phyloP scores from a whole-genome alignment of 2,888 invertebrate species.

The Cheilosia scutellata region DNA sequence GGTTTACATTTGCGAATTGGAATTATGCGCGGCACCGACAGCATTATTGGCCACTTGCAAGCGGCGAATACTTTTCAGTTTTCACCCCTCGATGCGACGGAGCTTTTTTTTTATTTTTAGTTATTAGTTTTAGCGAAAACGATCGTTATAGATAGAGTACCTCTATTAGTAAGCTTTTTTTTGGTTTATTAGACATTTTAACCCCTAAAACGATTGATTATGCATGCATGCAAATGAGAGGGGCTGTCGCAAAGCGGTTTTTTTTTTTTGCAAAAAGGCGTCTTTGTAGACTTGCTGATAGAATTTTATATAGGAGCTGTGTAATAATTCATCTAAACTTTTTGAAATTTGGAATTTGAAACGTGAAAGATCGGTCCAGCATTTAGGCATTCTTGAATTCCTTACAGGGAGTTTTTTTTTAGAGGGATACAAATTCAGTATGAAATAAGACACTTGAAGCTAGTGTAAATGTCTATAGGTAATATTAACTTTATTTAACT shows the following conservation, averaged over 20 bases:
- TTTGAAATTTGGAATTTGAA: no score
- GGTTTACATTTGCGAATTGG: conserved; percentile 7
- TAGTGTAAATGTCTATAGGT: no score
- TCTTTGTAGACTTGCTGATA: no score
- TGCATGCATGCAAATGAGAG: background rate
- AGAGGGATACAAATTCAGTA: no score
- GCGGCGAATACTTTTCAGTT: conserved; percentile 1
- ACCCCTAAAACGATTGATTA: conserved; percentile 2
- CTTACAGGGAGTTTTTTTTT: no score
- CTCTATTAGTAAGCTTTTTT: background rate
- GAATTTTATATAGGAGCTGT: no score
- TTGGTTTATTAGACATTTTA: conserved; percentile 6
- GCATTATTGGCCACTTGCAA: background rate
- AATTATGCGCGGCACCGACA: conserved; percentile 7
- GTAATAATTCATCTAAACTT: no score
- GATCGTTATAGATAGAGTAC: background rate
- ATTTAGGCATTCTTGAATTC: no score
- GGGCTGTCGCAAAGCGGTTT: background rate
- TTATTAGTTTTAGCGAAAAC: background rate
- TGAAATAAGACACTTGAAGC: no score
- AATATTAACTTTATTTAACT: no score
- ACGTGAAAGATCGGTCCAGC: no score
- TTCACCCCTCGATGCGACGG: background rate
- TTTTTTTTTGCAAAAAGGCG: no score
- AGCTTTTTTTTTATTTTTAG: conserved; percentile 4